Evolutionary conservation across 1,140 invertebrate genomes (phyloP), one percentile per base, ranked within the genome.

Genomic region (Zaprionus tsacasi): DNA sequence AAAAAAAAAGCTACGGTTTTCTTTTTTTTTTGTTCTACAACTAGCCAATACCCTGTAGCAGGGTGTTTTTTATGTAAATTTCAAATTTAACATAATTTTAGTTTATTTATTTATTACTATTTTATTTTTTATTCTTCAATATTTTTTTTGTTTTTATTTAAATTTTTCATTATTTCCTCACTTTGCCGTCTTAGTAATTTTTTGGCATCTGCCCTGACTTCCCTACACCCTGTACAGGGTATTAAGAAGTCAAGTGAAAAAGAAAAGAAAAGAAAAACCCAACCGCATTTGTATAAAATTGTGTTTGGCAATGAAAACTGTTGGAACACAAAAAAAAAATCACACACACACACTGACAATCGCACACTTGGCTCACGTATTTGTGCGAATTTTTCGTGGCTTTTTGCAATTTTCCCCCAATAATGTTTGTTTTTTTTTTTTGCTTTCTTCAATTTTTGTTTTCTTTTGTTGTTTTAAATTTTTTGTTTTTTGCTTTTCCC

Each of bases 261-360:
- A n/a, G n/a, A n/a, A n/a, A 3, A 6, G 6, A 35, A 35, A 57
- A 40, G 61, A 72, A 71, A 72, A 71, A 68, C 59, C 67, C 13
- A 27, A 85, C 56, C 75, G 56, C 74, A 86, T 86, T 81, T 81
- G 76, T 83, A 64, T 64, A 63, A 73, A 85, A 66, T 65, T 72
- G 82, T 85, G 78, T 77, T 72, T 87, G 85, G 83, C 83, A 88
- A 88, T 88, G 83, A 88, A 89, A 81, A 71, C 33, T 43, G 52
- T 86, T 83, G 70, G 78, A 60, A 78, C 55, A 59, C 55, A 45
- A 48, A 7, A 35, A 7, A 56, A 15, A 57, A 40, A 64, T 8
- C 25, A 45, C 38, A 35, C 30, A 38, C 56, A 48, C 30, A 64
- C 8, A 15, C 3, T 3, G 6, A 35, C 33, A 15, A n/a, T 45